Conservation (phyloP, 2,113 vertebrate genomes). For the Parus major region DNA sequence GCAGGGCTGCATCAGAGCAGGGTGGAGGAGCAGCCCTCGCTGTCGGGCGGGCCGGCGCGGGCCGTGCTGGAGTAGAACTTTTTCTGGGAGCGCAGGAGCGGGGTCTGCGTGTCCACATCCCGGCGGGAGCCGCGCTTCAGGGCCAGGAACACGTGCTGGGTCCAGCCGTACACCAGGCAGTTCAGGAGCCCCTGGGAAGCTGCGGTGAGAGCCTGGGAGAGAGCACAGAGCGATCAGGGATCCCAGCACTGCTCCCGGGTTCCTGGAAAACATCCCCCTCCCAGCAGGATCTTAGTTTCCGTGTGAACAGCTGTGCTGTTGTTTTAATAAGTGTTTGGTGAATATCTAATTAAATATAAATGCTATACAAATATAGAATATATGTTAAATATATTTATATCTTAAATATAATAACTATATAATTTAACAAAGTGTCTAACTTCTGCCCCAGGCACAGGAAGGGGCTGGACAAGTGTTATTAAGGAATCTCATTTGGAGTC, state of each 20-base stretch:
- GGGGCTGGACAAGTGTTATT: neutral
- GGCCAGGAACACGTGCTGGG: constrained; percentile 72
- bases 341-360: neutral
- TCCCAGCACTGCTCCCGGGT: neutral
- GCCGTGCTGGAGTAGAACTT: constrained; percentile 71
- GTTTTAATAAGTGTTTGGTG: neutral
- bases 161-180: constrained; percentile 88
- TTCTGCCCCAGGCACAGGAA: neutral
- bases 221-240: neutral
- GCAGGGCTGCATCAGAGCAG: constrained; percentile 49
- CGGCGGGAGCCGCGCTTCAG: constrained; percentile 65
- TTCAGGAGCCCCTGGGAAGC: constrained; percentile 91
- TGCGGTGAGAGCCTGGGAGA: constrained; percentile 83
- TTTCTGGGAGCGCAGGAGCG: constrained; percentile 87
- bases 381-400: too few relatives aligned
- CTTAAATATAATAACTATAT: too few relatives aligned
- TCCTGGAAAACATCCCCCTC: neutral
- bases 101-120: constrained; percentile 88
- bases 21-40: constrained; percentile 32
- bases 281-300: neutral
- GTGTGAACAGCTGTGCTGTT: fast-evolving
- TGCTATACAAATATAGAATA: neutral
- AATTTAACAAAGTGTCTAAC: neutral
- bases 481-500: neutral
- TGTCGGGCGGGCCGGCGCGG: neutral